phyloP scores from a whole-genome alignment of 2,113 vertebrate species.

The Centrocercus urophasianus region DNA sequence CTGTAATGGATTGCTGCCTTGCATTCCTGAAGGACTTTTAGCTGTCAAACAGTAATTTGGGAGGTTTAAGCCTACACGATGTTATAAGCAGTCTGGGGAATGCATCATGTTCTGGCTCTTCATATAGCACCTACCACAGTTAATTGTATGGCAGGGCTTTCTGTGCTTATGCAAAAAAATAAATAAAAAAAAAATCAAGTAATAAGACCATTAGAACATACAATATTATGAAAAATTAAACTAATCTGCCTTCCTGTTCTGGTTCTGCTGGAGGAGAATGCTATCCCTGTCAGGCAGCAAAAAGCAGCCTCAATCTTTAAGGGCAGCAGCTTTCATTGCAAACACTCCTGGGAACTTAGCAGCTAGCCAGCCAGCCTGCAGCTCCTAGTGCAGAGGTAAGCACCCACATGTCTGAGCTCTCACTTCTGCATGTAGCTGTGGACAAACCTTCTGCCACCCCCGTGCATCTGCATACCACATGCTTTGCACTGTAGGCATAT shows the following conservation, averaged over 20 bases:
- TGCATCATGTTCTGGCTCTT: background rate
- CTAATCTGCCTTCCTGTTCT: background rate
- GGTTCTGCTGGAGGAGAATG: background rate
- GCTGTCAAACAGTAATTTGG: accelerated
- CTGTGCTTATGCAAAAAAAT: accelerated
- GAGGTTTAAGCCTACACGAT: background rate
- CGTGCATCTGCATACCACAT: accelerated
- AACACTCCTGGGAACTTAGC: background rate
- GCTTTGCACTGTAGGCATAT: background rate
- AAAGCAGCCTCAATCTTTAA: conserved; percentile 61
- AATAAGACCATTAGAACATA: background rate
- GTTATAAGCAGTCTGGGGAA: background rate
- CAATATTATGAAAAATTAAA: background rate
- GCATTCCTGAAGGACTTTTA: background rate
- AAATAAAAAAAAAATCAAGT: background rate
- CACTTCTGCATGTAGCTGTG: background rate
- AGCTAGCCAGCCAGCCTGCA: background rate
- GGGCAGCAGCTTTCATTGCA: background rate
- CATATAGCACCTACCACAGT: background rate
- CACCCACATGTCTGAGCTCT: background rate
- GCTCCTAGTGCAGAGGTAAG: conserved; percentile 9
- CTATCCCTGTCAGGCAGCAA: background rate
- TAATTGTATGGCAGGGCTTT: background rate
- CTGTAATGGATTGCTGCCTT: background rate
- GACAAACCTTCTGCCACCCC: background rate